Evolutionary conservation across 2,888 invertebrate species (phyloP).

Genomic region (Lepidonotus clava): DNA sequence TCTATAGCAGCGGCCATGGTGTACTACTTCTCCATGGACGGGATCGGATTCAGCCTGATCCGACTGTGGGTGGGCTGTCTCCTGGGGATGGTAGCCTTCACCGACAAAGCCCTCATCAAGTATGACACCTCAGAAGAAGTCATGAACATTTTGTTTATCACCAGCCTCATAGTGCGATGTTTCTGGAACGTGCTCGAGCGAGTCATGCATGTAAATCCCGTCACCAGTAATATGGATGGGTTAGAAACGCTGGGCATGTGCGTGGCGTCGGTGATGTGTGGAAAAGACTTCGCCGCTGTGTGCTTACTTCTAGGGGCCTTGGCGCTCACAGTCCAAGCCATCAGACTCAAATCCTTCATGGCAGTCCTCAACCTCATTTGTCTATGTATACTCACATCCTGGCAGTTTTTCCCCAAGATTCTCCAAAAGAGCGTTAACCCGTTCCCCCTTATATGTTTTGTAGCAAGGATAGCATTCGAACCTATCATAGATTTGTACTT

Average conservation of each 20-base stretch:
- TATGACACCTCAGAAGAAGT: slow-evolving; percentile 72
- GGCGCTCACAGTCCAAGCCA: slow-evolving; percentile 71
- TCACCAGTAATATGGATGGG: slow-evolving; percentile 68
- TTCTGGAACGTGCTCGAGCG: slow-evolving; percentile 73
- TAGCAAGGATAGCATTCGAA: slow-evolving; percentile 71
- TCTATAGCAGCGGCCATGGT: slow-evolving; percentile 73
- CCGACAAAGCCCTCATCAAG: slow-evolving; percentile 67
- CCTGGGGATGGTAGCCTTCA: slow-evolving; percentile 76
- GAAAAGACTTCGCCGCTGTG: slow-evolving; percentile 70
- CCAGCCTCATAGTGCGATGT: slow-evolving; percentile 70
- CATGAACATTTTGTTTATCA: slow-evolving; percentile 76
- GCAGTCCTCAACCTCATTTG: slow-evolving; percentile 69
- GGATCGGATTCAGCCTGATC: slow-evolving; percentile 71
- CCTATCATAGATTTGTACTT: slow-evolving; percentile 77
- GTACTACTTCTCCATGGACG: slow-evolving; percentile 74
- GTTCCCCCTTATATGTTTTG: slow-evolving; percentile 73
- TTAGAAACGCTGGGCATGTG: slow-evolving; percentile 75
- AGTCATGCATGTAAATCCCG: slow-evolving; percentile 66
- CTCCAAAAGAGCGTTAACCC: slow-evolving; percentile 71
- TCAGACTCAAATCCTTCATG: slow-evolving; percentile 76
- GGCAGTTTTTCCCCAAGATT: slow-evolving; percentile 71
- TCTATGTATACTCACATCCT: slow-evolving; percentile 67
- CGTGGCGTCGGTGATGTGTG: slow-evolving; percentile 72
- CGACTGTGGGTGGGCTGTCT: slow-evolving; percentile 78
- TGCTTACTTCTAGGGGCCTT: slow-evolving; percentile 72